A percentile compares a stretch with the other conserved stretches of the same genome.
These are phyloP conservation scores for Crambe crambe DNA, from an alignment of 37 sponge, comb jelly and placozoan genomes.

Conservation along the genomic window DNA sequence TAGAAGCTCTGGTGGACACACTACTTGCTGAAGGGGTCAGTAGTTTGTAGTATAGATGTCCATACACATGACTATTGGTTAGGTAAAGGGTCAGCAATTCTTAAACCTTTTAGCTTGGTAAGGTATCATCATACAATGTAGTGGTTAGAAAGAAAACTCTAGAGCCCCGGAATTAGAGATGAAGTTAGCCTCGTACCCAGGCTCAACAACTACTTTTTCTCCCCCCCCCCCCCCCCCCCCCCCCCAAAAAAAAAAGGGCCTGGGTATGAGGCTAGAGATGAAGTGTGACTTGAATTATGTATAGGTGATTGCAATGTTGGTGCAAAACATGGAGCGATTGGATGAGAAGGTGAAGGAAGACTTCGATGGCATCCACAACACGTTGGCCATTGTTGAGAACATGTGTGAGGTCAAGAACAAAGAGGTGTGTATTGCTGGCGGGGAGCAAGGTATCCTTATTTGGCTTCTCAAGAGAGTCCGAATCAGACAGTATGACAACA, in stretches of 20 bases:
- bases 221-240: too few relatives aligned
- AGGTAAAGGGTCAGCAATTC: too few relatives aligned
- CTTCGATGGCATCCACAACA: conserved; percentile 93
- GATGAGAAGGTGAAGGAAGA: conserved; percentile 94
- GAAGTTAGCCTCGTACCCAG: too few relatives aligned
- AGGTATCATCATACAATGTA: too few relatives aligned
- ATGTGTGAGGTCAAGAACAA: conserved; percentile 80
- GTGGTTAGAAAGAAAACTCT: too few relatives aligned
- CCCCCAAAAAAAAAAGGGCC: too few relatives aligned
- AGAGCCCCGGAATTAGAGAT: too few relatives aligned
- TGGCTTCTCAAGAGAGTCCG: conserved; percentile 92
- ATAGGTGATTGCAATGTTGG: conserved; percentile 83
- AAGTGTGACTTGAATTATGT: neutral
- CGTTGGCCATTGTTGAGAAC: conserved; percentile 92
- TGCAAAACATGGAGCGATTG: conserved; percentile 81
- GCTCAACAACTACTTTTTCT: too few relatives aligned
- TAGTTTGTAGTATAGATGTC: neutral
- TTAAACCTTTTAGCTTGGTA: too few relatives aligned
- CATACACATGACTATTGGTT: neutral
- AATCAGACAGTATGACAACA: conserved; percentile 83
- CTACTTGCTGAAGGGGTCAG: conserved; percentile 72
- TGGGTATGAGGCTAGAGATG: neutral
- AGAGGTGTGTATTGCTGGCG: conserved; percentile 66
- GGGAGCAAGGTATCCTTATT: conserved; percentile 84
- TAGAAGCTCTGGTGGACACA: conserved; percentile 73